Conservation (phyloP, 2,113 vertebrate genomes). For the Pithys albifrons region DNA sequence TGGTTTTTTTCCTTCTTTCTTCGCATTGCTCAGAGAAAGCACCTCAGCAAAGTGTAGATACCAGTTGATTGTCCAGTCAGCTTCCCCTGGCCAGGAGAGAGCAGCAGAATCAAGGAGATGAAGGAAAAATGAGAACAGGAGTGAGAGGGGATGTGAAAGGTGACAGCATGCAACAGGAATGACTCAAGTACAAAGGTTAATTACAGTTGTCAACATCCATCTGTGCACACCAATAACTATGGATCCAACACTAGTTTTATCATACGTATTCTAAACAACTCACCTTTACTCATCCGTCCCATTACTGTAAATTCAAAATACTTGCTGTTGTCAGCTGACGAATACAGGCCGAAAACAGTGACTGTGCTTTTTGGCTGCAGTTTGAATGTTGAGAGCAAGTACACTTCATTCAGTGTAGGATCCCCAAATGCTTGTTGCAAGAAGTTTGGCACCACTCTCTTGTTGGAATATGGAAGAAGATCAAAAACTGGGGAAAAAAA, state of each 20-base stretch:
- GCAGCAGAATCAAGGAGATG: neutral
- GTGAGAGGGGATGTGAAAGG: neutral
- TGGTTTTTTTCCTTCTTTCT: neutral
- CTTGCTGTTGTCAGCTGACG: constrained; percentile 84
- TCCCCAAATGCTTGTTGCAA: constrained; percentile 84
- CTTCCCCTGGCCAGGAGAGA: neutral
- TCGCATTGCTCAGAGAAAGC: neutral
- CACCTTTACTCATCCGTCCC: constrained; percentile 91
- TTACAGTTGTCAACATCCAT: neutral
- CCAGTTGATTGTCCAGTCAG: neutral
- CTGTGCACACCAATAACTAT: neutral
- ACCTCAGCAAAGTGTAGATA: neutral
- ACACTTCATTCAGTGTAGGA: constrained; percentile 83
- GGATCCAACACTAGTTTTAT: neutral
- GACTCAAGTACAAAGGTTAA: neutral
- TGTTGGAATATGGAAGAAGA: constrained; percentile 86
- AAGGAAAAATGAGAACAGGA: neutral
- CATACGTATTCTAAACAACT: neutral
- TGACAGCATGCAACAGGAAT: neutral
- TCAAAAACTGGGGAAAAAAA: constrained; percentile 84
- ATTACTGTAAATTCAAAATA: constrained; percentile 91
- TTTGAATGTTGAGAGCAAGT: constrained; percentile 86
- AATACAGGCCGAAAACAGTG: constrained; percentile 86
- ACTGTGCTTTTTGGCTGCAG: constrained; percentile 85
- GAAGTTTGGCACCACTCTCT: constrained; percentile 77